Evolutionary conservation across 2,888 invertebrate species (phyloP), one percentile per base, ranked within the genome.

Genomic region (Epirrita christyi): DNA sequence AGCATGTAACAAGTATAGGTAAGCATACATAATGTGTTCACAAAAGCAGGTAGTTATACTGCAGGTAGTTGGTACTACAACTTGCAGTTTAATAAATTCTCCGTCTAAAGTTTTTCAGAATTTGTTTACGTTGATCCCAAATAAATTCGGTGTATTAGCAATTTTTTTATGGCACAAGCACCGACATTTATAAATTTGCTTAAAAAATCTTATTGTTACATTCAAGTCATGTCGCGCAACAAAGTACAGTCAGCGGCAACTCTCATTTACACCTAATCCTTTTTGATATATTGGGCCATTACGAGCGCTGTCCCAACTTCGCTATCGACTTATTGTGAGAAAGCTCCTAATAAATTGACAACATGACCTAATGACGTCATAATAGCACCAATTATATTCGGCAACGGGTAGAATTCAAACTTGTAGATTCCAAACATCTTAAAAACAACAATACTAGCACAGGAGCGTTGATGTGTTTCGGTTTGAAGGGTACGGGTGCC

Each of bases 231-330:
- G 83, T 78, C 78, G 81, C 73, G 79, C 76, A 78, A 83, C 81
- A 80, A 82, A 83, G 81, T 85, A 85, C 80, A 79, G 78, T 76
- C 76, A 82, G 79, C 58, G 76, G 80, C 77, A 81, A 71, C 78
- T 83, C 86, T 85, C 86, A 85, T 88, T 88, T 87, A 83, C 81
- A 86, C 79, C 82, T 87, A 89, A 90, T 89, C 87, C 88, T 80
- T 75, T 88, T 87, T 89, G 89, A 90, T 88, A 87, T 87, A 90
- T 88, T 83, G 86, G 82, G 73, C 86, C 85, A 88, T 89, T 88
- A 89, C 78, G 81, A 81, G 78, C 77, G 81, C 78, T 82, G 86
- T 87, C 85, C 80, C 76, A 73, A 78, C 75, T 46, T 75, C 68
- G 77, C 72, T 76, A 72, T 79, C 78, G 70, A 80, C 76, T 73